phyloP scores from a whole-genome alignment of 1,140 invertebrate species.

The Heliconius eleuchia region DNA sequence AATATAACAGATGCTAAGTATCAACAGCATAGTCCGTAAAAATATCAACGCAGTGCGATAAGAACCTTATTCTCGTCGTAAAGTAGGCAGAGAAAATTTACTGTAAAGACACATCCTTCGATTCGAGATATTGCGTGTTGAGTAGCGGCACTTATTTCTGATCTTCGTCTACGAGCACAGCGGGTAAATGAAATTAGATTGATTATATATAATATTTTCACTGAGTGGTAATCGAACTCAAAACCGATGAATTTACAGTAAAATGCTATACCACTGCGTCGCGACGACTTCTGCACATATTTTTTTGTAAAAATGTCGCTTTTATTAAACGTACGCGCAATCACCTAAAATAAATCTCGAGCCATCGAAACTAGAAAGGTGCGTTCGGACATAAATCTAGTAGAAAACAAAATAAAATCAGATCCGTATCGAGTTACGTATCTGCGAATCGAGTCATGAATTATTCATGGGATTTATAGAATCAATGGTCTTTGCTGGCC shows the following conservation, averaged over 20 bases:
- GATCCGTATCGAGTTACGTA: constrained; percentile 28
- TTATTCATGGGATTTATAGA: constrained; percentile 36
- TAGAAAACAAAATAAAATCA: constrained; percentile 29
- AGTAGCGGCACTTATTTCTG: no score
- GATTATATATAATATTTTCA: no score
- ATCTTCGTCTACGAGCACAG: no score
- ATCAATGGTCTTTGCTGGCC: constrained; percentile 13
- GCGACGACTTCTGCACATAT: background rate
- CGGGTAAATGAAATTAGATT: no score
- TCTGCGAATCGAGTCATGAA: constrained; percentile 28
- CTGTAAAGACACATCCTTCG: no score
- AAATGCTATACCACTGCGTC: background rate
- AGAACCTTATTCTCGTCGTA: no score
- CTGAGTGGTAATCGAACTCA: background rate
- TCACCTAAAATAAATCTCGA: constrained; percentile 6
- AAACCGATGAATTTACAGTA: background rate
- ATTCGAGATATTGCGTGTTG: no score
- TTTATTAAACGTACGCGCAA: constrained; percentile 13
- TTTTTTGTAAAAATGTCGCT: background rate
- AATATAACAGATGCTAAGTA: no score
- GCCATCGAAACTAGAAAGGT: constrained; percentile 20
- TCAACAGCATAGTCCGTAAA: no score
- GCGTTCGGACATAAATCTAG: constrained; percentile 27
- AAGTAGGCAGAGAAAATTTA: no score
- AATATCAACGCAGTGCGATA: no score